A percentile compares a stretch with the other conserved stretches of the same genome.
Conservation (phyloP, 23 tunicate species). For the Oikopleura vanhoeffeni region DNA sequence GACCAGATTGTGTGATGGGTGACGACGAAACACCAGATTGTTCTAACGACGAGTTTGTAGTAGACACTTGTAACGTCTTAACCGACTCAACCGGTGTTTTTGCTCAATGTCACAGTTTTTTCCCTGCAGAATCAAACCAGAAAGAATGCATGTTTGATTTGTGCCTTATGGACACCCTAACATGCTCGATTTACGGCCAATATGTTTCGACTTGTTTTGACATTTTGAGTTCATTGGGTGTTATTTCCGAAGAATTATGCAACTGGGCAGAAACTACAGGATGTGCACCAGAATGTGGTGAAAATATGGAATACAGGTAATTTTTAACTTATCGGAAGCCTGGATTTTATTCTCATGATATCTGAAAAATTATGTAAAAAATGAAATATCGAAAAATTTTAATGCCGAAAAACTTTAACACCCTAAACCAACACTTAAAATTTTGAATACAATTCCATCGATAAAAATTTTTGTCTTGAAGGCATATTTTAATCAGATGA, state of each 20-base stretch:
- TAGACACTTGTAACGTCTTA: not conserved
- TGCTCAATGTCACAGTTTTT: not conserved
- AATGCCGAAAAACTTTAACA: no score
- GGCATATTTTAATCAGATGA: no score
- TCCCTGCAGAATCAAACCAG: not conserved
- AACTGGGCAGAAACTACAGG: constrained; percentile 18
- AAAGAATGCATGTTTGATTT: not conserved
- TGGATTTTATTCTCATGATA: no score
- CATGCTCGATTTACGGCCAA: not conserved
- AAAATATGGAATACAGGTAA: constrained; percentile 17
- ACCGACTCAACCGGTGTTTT: not conserved
- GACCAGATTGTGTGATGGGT: not conserved
- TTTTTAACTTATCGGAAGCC: no score
- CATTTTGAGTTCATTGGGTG: not conserved
- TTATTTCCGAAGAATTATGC: not conserved
- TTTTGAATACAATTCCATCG: no score
- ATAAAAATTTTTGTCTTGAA: no score
- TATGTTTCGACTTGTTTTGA: not conserved
- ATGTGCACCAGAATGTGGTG: constrained; percentile 19
- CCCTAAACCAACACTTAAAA: no score
- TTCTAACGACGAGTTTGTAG: not conserved
- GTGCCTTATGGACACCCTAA: not conserved
- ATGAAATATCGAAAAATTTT: no score
- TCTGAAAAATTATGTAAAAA: no score
- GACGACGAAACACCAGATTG: not conserved